Base-by-base conservation (phyloP, 1,140 invertebrate species). In the Cryptotermes secundus region DNA sequence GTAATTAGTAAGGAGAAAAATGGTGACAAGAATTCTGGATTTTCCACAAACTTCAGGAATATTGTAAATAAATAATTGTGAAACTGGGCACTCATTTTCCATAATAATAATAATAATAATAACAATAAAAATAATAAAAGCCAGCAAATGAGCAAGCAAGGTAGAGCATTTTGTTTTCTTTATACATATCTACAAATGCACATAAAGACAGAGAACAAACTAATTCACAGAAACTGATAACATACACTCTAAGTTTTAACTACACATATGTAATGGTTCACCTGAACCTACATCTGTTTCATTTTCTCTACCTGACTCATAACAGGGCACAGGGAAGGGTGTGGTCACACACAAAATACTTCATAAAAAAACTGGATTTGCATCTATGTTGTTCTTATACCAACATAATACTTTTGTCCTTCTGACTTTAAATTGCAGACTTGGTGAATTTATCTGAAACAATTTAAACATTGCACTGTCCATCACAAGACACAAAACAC, bases 111-210 rank as follows among this genome's bases (percentile, higher is more conserved):
- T n/a, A n/a, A n/a, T n/a, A n/a, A n/a, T n/a, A n/a, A n/a, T 72
- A 31, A 72, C 16, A 72, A 49, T 19, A 22, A 49, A 3, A 49
- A 49, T 19, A 3, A 49, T 22, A 49, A 49, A 22, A 31, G 59
- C 59, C 4, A 26, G n/a, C n/a, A 72, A n/a, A 31, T 31, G 26
- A 72, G 59, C 59, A 72, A n/a, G n/a, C 26, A n/a, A 72, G 59
- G 59, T 72, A 31, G 59, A 72, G 59, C 59, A 72, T n/a, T 72
- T 31, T 72, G 59, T n/a, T 72, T 72, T 72, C 26, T 65, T 72
- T 31, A 31, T 72, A 4, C 26, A 31, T 31, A 72, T 7, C n/a
- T 72, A 72, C n/a, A 31, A 72, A 72, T n/a, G 59, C 59, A 72
- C 16, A 72, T 6, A 72, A 31, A 72, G 26, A 72, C 59, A 72